phyloP scores from a whole-genome alignment of 2,888 invertebrate genomes.

The Agrochola lota region DNA sequence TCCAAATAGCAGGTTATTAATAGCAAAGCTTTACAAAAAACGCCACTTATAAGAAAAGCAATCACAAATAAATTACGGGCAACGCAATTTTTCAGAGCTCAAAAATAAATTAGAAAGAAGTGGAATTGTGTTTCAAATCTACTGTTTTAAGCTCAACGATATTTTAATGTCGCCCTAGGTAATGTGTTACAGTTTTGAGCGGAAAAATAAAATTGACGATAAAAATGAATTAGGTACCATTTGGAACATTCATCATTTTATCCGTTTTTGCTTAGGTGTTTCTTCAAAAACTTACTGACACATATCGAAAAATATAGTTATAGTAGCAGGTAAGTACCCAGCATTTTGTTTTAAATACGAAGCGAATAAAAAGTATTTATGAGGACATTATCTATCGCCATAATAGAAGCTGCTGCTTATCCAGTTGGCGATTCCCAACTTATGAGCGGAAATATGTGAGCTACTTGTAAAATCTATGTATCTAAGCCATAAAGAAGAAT shows the following conservation, averaged over 20 bases:
- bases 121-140: conserved; percentile 11
- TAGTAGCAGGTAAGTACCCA: too few species aligned
- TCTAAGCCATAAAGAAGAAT: neutral
- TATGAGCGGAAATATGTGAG: too few species aligned
- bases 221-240: neutral
- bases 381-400: neutral
- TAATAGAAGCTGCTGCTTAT: neutral
- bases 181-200: neutral
- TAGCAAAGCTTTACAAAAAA: neutral
- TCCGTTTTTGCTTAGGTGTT: neutral
- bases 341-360: neutral
- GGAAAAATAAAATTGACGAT: neutral
- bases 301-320: too few species aligned
- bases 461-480: too few species aligned
- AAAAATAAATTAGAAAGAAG: conserved; percentile 14
- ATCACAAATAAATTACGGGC: conserved; percentile 6
- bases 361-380: neutral
- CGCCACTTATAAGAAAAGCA: conserved; percentile 9
- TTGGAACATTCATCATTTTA: neutral
- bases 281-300: too few species aligned
- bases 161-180: conserved; percentile 18
- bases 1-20: conserved; percentile 5
- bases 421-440: too few species aligned
- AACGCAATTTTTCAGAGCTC: conserved; percentile 13
- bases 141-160: conserved; percentile 19